Evolutionary conservation across 2,888 invertebrate genomes (phyloP).

Genomic region (Arctia plantaginis): DNA sequence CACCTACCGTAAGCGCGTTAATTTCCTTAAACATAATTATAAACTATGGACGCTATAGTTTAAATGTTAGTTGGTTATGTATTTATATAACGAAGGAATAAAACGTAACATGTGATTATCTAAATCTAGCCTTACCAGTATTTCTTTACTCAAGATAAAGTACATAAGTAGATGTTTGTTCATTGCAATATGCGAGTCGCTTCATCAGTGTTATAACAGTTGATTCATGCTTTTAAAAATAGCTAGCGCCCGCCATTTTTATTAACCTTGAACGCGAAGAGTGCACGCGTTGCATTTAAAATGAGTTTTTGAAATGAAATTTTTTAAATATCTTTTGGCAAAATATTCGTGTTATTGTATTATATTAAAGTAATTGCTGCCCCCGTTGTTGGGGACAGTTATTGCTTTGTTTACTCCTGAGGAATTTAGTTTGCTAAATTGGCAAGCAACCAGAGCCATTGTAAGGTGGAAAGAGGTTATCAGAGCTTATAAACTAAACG

Average conservation of each 20-base stretch:
- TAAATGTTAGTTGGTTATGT: too few relatives aligned
- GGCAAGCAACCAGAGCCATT: background rate
- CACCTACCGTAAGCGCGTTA: too few relatives aligned
- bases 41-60: too few relatives aligned
- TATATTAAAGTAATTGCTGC: background rate
- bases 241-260: constrained; percentile 19
- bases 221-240: constrained; percentile 32
- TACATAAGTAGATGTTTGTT: constrained; percentile 12
- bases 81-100: too few relatives aligned
- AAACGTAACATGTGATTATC: background rate
- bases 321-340: background rate
- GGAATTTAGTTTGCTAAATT: background rate
- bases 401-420: background rate
- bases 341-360: background rate
- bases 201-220: constrained; percentile 30
- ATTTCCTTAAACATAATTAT: too few relatives aligned
- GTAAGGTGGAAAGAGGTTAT: background rate
- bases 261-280: constrained; percentile 22
- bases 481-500: background rate
- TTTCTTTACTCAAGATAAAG: background rate
- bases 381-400: background rate
- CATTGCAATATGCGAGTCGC: constrained; percentile 35
- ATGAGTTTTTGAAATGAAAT: constrained; percentile 32
- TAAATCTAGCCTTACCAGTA: background rate
- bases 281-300: constrained; percentile 25